Evolutionary conservation across 2,888 invertebrate species (phyloP), one percentile per base, ranked within the genome.

Genomic region (Pemphredon lugubris): DNA sequence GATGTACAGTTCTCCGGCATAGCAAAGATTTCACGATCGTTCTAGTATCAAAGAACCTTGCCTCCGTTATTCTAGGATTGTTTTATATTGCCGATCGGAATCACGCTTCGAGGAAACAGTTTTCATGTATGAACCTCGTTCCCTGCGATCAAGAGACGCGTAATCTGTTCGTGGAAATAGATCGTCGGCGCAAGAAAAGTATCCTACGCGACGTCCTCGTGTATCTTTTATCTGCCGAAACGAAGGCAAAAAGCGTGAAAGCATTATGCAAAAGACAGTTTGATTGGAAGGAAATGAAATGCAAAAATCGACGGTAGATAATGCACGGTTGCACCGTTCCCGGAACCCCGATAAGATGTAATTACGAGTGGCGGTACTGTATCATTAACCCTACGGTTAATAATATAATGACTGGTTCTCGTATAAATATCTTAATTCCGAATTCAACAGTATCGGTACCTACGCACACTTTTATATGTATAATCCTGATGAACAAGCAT

Each of bases 191-290:
- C 7, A 30, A 13, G 26, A 5, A 26, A 30, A 16, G 13, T 13
- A 48, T 13, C n/a, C 9, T 14, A 9, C 26, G n/a, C 4, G 32
- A 48, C 11, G 16, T n/a, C n/a, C 37, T 34, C 11, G 34, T n/a
- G 34, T 34, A 34, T n/a, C n/a, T 4, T 34, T 34, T 37, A 37
- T 1, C 6, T 13, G 14, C 7, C 6, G 6, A 30, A 30, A 9
- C 30, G 7, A 1, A 30, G 2, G 1, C 9, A 26, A 26, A 26
- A 26, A 37, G 21, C 37, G 18, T 20, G 47, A 32, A 21, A 30
- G 42, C 39, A 50, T 55, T 67, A 11, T 40, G 23, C 30, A 45
- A 42, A 39, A 48, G 39, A 2, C 11, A 0, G 39, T 40, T 23
- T 0, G 26, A 30, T 30, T 32, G 37, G 16, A 4, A 45, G 34